Evolutionary conservation across 2,888 invertebrate genomes (phyloP), one percentile per base, ranked within the genome.

Genomic region (Sinopyrophorus schimmeli): DNA sequence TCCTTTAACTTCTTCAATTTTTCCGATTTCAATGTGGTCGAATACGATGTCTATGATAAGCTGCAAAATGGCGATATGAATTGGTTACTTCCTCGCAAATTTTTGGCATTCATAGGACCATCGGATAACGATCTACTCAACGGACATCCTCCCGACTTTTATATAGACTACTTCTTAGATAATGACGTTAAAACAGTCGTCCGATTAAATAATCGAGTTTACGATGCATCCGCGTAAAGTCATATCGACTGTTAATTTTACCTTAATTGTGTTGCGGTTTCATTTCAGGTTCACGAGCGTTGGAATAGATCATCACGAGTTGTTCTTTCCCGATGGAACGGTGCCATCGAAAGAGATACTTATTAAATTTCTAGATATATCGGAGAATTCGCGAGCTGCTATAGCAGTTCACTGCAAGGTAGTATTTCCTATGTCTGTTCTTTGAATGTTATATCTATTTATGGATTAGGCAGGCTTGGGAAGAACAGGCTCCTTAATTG

Each of bases 331-430:
- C 27, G 94, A 95, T 69, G 94, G 94, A 3, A 86, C 88, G 7
- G 86, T 87, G 14, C 94, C 95, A 1, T 85, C 86, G 2, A 82
- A 87, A 61, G 79, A 82, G 32, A 89, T 94, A 58, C 77, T 92
- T 53, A 72, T 82, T 58, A 83, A 85, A 64, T 95, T 95, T 75
- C 75, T 95, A 39, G 82, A 86, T 61, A 83, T 93, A 46, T 79
- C 84, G 37, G 93, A 94, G 74, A 81, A 80, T 53, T 78, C 85
- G 3, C 76, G 77, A 10, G 88, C 90, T 26, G 92, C 86, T 16
- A 78, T 95, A 14, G 94, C 92, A 9, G 87, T 95, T 1, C 94
- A 95, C 71, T 95, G 94, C 76, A 95, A 93, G 83, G 89, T 85
- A 77, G 57, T 14, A 26, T 41, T 26, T 16, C 11, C 17, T 14